These are phyloP conservation scores for Neolamprologus sp. DNA, from an alignment of 2,113 vertebrate species.

Conservation along the genomic window DNA sequence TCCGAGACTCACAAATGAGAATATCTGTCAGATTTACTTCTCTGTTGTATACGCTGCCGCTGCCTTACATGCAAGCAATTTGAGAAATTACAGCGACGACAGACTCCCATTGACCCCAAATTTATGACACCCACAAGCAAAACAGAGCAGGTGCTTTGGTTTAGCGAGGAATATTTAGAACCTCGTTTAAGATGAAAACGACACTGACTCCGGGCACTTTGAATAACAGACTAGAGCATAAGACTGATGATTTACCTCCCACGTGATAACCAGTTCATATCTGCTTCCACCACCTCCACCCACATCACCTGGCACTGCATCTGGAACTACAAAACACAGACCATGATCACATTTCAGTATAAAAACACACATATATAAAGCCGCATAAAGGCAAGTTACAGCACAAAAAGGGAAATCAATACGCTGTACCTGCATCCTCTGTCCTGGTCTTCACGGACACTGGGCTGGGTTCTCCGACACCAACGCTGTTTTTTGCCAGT, in stretches of 20 bases:
- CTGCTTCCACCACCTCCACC: slow-evolving; percentile 90
- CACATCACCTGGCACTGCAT: slow-evolving; percentile 85
- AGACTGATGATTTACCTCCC: slow-evolving; percentile 89
- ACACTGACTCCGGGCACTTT: neutral
- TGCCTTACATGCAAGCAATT: slow-evolving; percentile 6
- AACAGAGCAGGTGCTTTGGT: slow-evolving; percentile 11
- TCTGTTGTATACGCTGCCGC: neutral
- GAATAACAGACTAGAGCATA: slow-evolving; percentile 42
- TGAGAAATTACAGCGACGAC: slow-evolving; percentile 21
- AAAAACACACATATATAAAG: neutral
- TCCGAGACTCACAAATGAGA: slow-evolving; percentile 22
- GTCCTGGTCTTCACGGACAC: slow-evolving; percentile 89
- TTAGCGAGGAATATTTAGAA: slow-evolving; percentile 17
- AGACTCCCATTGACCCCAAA: slow-evolving; percentile 7
- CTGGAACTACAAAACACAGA: slow-evolving; percentile 76
- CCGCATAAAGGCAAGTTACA: neutral
- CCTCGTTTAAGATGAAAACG: slow-evolving; percentile 7
- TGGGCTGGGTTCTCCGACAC: slow-evolving; percentile 88
- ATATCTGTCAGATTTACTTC: slow-evolving; percentile 11
- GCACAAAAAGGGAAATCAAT: neutral
- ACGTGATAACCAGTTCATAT: slow-evolving; percentile 91
- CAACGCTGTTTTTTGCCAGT: slow-evolving; percentile 85
- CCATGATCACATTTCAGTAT: neutral
- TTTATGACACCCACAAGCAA: slow-evolving; percentile 21
- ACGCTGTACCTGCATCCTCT: slow-evolving; percentile 83